These are phyloP conservation scores for Tachyglossus aculeatus DNA, from an alignment of 2,797 vertebrate species.

Conservation along the genomic window DNA sequence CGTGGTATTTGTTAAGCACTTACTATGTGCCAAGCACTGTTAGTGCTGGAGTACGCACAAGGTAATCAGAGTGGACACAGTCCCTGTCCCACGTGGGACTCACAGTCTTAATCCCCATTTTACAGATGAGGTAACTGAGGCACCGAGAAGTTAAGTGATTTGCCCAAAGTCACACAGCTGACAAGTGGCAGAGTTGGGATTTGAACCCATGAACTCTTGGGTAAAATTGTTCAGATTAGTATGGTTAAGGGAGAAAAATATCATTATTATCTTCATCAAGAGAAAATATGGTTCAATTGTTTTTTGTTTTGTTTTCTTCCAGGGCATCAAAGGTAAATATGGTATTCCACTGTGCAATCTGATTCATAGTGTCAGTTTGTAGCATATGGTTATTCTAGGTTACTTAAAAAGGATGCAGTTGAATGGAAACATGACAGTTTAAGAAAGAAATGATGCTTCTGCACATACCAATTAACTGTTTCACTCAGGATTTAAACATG, in stretches of 20 bases:
- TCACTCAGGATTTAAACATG: slow-evolving; percentile 13
- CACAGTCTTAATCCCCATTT: too few relatives aligned
- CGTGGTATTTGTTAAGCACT: too few relatives aligned
- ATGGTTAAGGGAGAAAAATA: slow-evolving; percentile 7
- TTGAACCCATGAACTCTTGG: too few relatives aligned
- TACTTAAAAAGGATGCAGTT: not conserved
- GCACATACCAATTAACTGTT: not conserved
- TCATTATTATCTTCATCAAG: slow-evolving; percentile 39
- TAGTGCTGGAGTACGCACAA: too few relatives aligned
- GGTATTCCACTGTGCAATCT: slow-evolving; percentile 30
- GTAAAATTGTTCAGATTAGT: slow-evolving; percentile 46
- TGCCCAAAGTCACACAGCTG: too few relatives aligned
- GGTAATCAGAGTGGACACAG: too few relatives aligned
- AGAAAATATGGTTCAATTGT: slow-evolving; percentile 19
- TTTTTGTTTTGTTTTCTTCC: slow-evolving; percentile 11
- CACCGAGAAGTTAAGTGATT: too few relatives aligned
- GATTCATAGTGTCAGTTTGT: slow-evolving; percentile 7
- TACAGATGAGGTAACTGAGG: too few relatives aligned
- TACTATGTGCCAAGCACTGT: too few relatives aligned
- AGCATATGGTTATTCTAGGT: slow-evolving; percentile 16
- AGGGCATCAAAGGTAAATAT: slow-evolving; percentile 29
- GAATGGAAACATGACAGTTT: slow-evolving; percentile 4
- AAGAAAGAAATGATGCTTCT: not conserved
- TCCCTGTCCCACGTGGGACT: too few relatives aligned
- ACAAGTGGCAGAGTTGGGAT: too few relatives aligned